Base-by-base conservation (phyloP, 1,140 invertebrate species). In the Aphaenogaster rudis region DNA sequence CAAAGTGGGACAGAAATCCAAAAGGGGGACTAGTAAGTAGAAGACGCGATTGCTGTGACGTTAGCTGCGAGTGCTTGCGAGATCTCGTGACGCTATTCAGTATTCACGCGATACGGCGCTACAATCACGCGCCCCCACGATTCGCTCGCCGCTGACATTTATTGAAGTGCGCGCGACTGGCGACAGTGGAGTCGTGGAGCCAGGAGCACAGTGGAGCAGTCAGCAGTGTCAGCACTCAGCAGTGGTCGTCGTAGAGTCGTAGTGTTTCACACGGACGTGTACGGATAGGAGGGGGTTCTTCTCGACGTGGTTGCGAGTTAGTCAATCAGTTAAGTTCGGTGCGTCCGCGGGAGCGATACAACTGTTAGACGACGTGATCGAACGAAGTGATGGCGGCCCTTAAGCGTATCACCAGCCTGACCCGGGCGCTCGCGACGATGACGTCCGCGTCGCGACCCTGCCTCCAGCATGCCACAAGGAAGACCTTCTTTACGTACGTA, bases 401-500 rank as follows among this genome's bases (percentile, higher is more conserved):
- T 9, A 94, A 93, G 64, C 88, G 92, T 72, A 92, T 95, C 86
- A 92, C 91, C 67, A 91, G 88, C 52, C 61, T 95, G 28, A 87
- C 92, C 15, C 92, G 92, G 79, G 88, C 81, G 17, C 78, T 95
- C 33, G 91, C 92, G 74, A 91, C 91, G 2, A 66, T 93, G 8
- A 80, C 87, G 13, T 48, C 28, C 9, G 33, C 87, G 6, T 87
- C 91, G 61, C 88, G 91, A 13, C 45, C 91, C 2, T 90, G 86
- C 21, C 77, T 89, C 0, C 78, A 90, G 0, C 85, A 86, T 66
- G 69, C 92, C 3, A 80, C 94, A 1, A 96, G 95, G 76, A 96
- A 96, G 82, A 96, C 77, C 13, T 96, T 95, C 91, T 96, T 95
- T 86, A 96, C 96, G 0, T 96, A 96, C 61, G 94, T 95, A 33